Percentiles rank a stretch among this genome's conserved stretches.
phyloP scores from a whole-genome alignment of 2,113 vertebrate species.

The Salvelinus fontinalis region DNA sequence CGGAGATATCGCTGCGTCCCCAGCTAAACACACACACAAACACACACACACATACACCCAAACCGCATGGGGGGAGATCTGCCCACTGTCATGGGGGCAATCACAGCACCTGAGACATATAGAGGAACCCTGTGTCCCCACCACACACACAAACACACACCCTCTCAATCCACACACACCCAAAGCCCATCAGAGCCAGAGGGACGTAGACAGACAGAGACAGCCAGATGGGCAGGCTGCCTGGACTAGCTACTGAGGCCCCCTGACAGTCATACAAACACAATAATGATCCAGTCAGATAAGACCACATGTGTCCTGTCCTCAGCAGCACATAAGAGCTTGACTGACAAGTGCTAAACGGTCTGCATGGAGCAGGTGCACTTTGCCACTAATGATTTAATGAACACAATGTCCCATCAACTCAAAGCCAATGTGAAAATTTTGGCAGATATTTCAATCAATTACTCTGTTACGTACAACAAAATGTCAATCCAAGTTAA shows the following conservation, averaged over 20 bases:
- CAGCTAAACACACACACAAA: conserved; percentile 19
- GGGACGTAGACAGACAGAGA: conserved; percentile 51
- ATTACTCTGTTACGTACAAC: no score
- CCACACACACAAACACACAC: conserved; percentile 4
- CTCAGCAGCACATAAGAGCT: conserved; percentile 8
- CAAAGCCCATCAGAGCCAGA: conserved; percentile 12
- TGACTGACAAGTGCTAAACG: conserved; percentile 26
- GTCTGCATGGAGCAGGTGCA: background rate
- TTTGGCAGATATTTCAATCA: background rate
- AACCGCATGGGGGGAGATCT: background rate
- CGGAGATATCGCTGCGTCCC: background rate
- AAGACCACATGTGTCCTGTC: conserved; percentile 34
- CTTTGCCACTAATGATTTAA: background rate
- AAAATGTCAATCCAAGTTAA: no score
- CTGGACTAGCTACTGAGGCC: background rate
- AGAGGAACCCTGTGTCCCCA: no score
- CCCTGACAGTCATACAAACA: conserved; percentile 30
- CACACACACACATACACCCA: background rate
- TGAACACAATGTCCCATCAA: background rate
- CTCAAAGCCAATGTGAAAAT: background rate
- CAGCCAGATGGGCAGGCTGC: conserved; percentile 15
- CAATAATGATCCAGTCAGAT: conserved; percentile 32
- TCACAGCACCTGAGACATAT: conserved; percentile 6
- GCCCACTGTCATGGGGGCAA: background rate
- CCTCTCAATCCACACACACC: background rate